Percentiles rank a stretch among this genome's conserved stretches.
Conservation (phyloP, 92 coral and sea anemone genomes). For the Diadumene lineata region DNA sequence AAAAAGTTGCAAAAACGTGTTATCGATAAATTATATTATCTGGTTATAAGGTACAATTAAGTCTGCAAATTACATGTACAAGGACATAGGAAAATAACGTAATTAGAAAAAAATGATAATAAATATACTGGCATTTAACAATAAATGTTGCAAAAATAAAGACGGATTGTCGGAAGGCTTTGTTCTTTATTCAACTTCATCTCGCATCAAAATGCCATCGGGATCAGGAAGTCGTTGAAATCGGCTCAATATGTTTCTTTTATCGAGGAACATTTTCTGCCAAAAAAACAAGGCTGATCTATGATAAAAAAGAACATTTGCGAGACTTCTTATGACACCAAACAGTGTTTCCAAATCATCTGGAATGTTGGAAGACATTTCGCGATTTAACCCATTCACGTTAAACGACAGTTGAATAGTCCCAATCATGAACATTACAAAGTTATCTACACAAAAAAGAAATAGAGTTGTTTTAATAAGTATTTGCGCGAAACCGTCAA, state of each 20-base stretch:
- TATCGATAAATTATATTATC: too few species aligned
- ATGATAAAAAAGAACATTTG: conserved; percentile 48
- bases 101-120: too few species aligned
- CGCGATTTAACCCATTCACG: conserved; percentile 47
- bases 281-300: conserved; percentile 38
- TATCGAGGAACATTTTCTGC: conserved; percentile 50
- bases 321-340: conserved; percentile 41
- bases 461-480: conserved; percentile 29
- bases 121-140: too few species aligned
- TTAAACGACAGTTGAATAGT: conserved; percentile 53
- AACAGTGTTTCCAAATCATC: conserved; percentile 43
- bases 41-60: too few species aligned
- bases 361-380: conserved; percentile 9
- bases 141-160: too few species aligned
- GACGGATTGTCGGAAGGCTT: too few species aligned
- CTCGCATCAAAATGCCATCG: background rate
- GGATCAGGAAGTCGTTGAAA: conserved; percentile 8
- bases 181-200: background rate
- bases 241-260: conserved; percentile 33
- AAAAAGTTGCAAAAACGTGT: too few species aligned
- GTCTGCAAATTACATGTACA: too few species aligned
- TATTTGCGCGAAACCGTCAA: background rate
- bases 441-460: conserved; percentile 24
- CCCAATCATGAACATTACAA: conserved; percentile 40
- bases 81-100: too few species aligned